These are phyloP conservation scores for Caenorhabditis sp. DNA, from an alignment of 2,888 invertebrate species.

Conservation along the genomic window DNA sequence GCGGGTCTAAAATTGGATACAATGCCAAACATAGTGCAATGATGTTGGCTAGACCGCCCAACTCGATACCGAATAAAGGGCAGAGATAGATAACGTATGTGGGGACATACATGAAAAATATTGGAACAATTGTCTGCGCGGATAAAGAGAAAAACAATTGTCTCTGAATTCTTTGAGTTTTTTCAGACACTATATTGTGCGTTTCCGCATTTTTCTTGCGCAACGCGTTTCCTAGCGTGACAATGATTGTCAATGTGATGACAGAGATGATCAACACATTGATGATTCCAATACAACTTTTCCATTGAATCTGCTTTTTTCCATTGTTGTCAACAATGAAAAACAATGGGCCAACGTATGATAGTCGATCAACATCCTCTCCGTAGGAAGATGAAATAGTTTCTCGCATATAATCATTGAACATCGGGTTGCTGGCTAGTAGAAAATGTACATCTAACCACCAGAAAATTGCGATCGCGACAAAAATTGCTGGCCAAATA, in stretches of 20 bases:
- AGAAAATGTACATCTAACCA: slow-evolving; percentile 31
- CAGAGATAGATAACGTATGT: slow-evolving; percentile 19
- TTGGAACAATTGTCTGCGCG: slow-evolving; percentile 23
- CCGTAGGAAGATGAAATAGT: not conserved
- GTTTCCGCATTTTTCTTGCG: slow-evolving; percentile 16
- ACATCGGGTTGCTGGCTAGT: slow-evolving; percentile 8
- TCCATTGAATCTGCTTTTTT: slow-evolving; percentile 18
- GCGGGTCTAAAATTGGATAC: slow-evolving; percentile 30
- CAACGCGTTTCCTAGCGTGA: slow-evolving; percentile 16
- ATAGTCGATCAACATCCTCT: not conserved
- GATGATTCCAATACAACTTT: slow-evolving; percentile 27
- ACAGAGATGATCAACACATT: slow-evolving; percentile 21
- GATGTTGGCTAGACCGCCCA: slow-evolving; percentile 30
- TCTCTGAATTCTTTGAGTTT: slow-evolving; percentile 23
- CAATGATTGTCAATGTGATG: slow-evolving; percentile 23
- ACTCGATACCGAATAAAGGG: slow-evolving; percentile 20
- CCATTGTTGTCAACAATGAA: not conserved
- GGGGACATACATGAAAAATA: slow-evolving; percentile 30
- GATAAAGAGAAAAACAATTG: slow-evolving; percentile 22
- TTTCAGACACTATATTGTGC: slow-evolving; percentile 1
- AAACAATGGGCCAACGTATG: slow-evolving; percentile 15
- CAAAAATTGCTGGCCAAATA: slow-evolving; percentile 18
- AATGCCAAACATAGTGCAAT: slow-evolving; percentile 24
- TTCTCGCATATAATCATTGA: not conserved
- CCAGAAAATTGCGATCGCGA: slow-evolving; percentile 20